Evolutionary conservation across 53 echinoderm and acorn worm genomes (phyloP), one percentile per base, ranked within the genome.

Genomic region (Zoroaster sp.): DNA sequence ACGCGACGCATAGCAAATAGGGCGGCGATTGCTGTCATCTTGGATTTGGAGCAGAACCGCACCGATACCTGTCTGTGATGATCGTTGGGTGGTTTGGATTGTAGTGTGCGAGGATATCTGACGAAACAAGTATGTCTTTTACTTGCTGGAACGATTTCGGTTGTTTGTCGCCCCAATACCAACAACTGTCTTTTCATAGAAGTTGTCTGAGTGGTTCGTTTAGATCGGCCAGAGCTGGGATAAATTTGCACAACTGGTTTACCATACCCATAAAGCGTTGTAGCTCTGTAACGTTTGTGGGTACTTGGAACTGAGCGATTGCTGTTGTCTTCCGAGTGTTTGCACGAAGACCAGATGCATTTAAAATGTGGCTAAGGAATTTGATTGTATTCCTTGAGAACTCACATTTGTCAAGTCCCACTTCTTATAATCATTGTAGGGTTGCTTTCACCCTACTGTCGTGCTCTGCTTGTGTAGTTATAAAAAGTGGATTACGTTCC

Each of bases 191-290:
- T 37, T 79, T 80, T n/a, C 73, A 68, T 13, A 94, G 78, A 2
- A 94, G 81, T 14, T 94, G 87, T 3, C 91, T 35, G n/a, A 94
- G 34, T 23, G 91, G 91, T 59, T 88, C 75, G 9, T 88, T 94
- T 10, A 69, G 74, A 17, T 91, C 93, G 53, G 91, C 87, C 38
- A 94, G 41, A 12, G 83, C 75, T 0, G 91, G 89, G 1, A 91
- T 34, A 40, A 89, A 94, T 63, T 91, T 94, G 40, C 86, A 89
- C 2, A 91, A 75, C 36, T 94, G 94, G 32, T 94, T 91, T 1
- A 44, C 73, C 95, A 93, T 95, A 7, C 90, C 92, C 80, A 95
- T 79, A 75, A 94, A 94, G 14, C 92, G 40, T n/a, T 83, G 90
- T 1, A 88, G 53, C 73, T 74, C 94, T 15, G 66, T 80, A 7